These are phyloP conservation scores for Lonchura striata DNA, from an alignment of 2,113 vertebrate species.

Conservation along the genomic window DNA sequence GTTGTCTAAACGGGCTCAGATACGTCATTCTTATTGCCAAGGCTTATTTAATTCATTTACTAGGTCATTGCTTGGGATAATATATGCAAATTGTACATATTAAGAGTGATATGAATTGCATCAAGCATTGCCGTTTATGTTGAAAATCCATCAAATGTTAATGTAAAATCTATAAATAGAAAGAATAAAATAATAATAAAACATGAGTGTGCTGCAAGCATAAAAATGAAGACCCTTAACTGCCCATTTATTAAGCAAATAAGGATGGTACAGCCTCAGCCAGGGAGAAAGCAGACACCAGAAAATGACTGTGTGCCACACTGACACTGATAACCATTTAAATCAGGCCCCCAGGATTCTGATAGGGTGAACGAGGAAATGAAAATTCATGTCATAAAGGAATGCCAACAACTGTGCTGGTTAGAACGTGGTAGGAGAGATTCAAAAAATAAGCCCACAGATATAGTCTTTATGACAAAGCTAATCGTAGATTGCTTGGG, in stretches of 20 bases:
- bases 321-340: constrained; percentile 9
- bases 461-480: constrained; percentile 18
- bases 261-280: constrained; percentile 11
- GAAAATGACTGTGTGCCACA: neutral
- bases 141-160: constrained; percentile 60
- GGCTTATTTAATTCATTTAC: constrained; percentile 66
- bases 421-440: neutral
- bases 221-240: constrained; percentile 56
- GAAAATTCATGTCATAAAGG: constrained; percentile 22
- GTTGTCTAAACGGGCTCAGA: constrained; percentile 24
- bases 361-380: neutral
- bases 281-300: neutral
- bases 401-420: neutral
- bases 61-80: constrained; percentile 57
- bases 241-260: constrained; percentile 61
- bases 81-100: constrained; percentile 65
- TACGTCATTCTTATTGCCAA: constrained; percentile 39
- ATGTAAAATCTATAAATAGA: constrained; percentile 67
- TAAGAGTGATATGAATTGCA: constrained; percentile 61
- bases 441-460: neutral
- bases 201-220: constrained; percentile 20
- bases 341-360: neutral
- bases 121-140: constrained; percentile 43
- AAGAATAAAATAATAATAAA: constrained; percentile 64
- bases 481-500: constrained; percentile 23